Evolutionary conservation across 2,113 vertebrate genomes (phyloP).

Genomic region (Callionymus lyra): DNA sequence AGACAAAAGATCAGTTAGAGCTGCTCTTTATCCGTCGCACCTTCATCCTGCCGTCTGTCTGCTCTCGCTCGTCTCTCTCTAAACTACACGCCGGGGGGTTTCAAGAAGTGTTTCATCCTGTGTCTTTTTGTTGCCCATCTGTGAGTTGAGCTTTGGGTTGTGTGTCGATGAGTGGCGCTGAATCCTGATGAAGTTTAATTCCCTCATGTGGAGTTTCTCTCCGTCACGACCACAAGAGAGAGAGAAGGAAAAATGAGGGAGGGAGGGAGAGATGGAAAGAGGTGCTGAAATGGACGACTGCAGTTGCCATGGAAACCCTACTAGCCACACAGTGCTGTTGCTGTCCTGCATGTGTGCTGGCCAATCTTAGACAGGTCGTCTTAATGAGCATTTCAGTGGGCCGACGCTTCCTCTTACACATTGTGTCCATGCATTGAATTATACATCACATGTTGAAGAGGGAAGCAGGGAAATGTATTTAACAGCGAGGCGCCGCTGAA

Average conservation of each 20-base stretch:
- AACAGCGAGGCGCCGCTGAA: constrained; percentile 46
- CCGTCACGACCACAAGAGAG: constrained; percentile 43
- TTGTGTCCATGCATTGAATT: constrained; percentile 51
- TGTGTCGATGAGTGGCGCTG: constrained; percentile 26
- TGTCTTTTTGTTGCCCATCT: constrained; percentile 7
- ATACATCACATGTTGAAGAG: constrained; percentile 50
- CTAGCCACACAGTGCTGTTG: constrained; percentile 48
- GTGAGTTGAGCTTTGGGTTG: constrained; percentile 7
- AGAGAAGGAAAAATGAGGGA: constrained; percentile 12
- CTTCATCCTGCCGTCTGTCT: constrained; percentile 28
- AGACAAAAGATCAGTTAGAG: constrained; percentile 35
- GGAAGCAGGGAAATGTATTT: constrained; percentile 26
- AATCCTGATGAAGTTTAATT: constrained; percentile 58
- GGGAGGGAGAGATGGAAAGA: constrained; percentile 22
- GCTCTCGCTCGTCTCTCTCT: constrained; percentile 31
- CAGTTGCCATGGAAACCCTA: constrained; percentile 63
- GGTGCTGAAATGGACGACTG: constrained; percentile 64
- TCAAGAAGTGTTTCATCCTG: constrained; percentile 10
- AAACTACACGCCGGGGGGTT: constrained; percentile 32
- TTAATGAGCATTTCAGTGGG: constrained; percentile 56
- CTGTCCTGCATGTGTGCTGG: constrained; percentile 42
- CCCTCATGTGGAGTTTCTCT: constrained; percentile 51
- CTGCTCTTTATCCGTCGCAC: constrained; percentile 10
- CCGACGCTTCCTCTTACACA: constrained; percentile 44
- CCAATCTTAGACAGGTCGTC: constrained; percentile 53